Base-by-base conservation (phyloP, 1,140 invertebrate species). In the Delia radicum region DNA sequence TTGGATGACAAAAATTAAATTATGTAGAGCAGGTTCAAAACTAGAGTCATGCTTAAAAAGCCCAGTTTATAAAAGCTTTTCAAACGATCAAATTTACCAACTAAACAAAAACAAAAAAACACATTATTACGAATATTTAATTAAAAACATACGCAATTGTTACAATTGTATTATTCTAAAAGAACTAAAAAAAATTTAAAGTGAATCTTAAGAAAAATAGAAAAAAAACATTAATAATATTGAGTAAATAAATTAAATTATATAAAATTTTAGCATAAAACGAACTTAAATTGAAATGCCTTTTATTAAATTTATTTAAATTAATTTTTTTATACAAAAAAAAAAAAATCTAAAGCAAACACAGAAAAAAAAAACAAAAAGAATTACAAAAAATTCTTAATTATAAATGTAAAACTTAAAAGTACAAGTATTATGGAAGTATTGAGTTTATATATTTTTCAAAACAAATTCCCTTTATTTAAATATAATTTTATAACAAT, bases 221-320 rank as follows among this genome's bases (percentile, higher is more conserved):
- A 2, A 42, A 42, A 15, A n/a, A n/a, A 48, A 48, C 42, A 4
- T 15, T 15, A 15, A 15, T 48, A 21, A 21, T 21, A 55, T 55
- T 24, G 29, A 67, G 27, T 67, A 67, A 31, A 62, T 24, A n/a
- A 63, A 63, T 13, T 63, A 21, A 69, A 69, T 33, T 21, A 15
- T 69, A 69, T 33, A 37, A 31, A 29, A 67, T 13, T 67, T 69
- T 33, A 33, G 21, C 18, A 33, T 8, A 33, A 69, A 69, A 37
- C 65, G 65, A 69, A 69, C 65, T 69, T 69, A 69, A 33, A 69
- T 63, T 69, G 65, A 69, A 69, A 69, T 69, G 65, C 65, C 65
- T 69, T 69, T 37, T 12, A 33, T 67, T 67, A 67, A 69, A 69
- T 69, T 69, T 69, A 69, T 69, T 69, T 69, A 69, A 69, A 24